Evolutionary conservation across 2,113 vertebrate species (phyloP).

Genomic region (Oenanthe oenanthe): DNA sequence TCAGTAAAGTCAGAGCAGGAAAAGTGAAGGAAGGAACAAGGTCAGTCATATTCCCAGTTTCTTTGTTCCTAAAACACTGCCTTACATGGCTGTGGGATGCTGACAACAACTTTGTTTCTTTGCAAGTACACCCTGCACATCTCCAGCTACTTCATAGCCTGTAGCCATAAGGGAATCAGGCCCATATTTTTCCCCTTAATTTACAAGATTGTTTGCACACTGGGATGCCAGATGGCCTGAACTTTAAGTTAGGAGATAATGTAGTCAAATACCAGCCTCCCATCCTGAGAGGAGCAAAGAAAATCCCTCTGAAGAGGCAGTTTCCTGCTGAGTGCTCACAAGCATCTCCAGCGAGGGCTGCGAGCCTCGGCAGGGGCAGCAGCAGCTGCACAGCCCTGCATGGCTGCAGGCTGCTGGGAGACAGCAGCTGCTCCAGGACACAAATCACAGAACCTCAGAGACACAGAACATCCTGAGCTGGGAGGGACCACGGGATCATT

Average conservation of each 20-base stretch:
- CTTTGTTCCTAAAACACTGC: neutral
- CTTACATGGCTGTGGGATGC: neutral
- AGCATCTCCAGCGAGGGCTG: neutral
- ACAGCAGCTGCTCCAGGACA: neutral
- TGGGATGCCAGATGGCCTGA: conserved; percentile 77
- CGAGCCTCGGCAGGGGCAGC: neutral
- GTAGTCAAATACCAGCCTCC: conserved; percentile 68
- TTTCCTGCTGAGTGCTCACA: neutral
- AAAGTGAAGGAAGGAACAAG: neutral
- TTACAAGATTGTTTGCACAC: conserved; percentile 76
- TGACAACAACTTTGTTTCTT: neutral
- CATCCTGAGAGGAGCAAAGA: conserved; percentile 57
- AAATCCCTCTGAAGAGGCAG: neutral
- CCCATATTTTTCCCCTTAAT: conserved; percentile 72
- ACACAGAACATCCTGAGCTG: neutral
- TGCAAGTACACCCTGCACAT: conserved; percentile 1
- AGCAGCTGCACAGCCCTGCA: neutral
- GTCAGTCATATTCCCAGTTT: neutral
- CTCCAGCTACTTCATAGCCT: conserved; percentile 33
- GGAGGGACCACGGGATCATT: accelerated
- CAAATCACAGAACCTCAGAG: accelerated
- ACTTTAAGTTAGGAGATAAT: conserved; percentile 75
- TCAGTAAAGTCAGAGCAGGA: neutral
- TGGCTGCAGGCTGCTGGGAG: neutral
- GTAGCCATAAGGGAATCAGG: conserved; percentile 61